Evolutionary conservation across 2,888 invertebrate genomes (phyloP).

Genomic region (Lasius fuliginosus): DNA sequence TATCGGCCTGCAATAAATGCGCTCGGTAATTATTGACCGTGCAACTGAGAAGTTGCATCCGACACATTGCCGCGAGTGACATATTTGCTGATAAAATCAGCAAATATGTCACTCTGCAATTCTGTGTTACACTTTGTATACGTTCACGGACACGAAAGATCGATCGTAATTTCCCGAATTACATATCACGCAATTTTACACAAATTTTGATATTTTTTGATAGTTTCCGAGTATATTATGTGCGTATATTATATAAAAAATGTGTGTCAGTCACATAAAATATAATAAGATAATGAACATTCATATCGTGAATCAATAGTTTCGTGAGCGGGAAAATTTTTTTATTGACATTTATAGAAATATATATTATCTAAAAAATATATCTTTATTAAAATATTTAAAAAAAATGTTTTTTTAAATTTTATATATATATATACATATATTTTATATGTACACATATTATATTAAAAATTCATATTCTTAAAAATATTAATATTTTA

Average conservation of each 20-base stretch:
- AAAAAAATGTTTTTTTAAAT: neutral
- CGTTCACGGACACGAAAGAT: neutral
- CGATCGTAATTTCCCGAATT: neutral
- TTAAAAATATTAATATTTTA: neutral
- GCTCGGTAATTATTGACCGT: conserved; percentile 31
- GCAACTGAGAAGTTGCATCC: neutral
- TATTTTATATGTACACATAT: neutral
- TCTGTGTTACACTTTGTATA: conserved; percentile 3
- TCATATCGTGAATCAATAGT: neutral
- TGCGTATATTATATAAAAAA: neutral
- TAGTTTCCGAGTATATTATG: neutral
- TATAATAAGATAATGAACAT: neutral
- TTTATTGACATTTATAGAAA: neutral
- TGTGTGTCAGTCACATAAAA: neutral
- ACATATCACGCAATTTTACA: neutral
- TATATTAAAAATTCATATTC: neutral
- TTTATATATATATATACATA: neutral
- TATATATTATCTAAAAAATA: neutral
- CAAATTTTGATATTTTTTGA: neutral
- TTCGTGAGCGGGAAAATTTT: neutral
- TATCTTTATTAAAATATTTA: neutral
- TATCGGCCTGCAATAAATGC: conserved; percentile 21
- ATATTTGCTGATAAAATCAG: conserved; percentile 35
- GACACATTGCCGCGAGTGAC: conserved; percentile 27
- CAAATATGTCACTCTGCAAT: neutral